These are phyloP conservation scores for Ancistrus triradiatus DNA, from an alignment of 2,113 vertebrate species.

Conservation along the genomic window DNA sequence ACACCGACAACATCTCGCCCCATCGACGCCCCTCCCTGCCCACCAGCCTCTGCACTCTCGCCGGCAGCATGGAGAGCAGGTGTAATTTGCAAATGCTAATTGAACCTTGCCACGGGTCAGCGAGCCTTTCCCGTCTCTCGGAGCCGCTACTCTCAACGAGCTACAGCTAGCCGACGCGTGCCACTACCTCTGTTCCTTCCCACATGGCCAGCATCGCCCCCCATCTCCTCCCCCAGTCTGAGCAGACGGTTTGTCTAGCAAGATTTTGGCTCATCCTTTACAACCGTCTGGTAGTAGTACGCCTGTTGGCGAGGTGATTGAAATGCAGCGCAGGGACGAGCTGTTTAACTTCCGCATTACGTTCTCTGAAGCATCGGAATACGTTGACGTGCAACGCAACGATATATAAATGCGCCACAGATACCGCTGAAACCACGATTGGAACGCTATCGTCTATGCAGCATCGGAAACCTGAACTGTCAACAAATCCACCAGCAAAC, in stretches of 20 bases:
- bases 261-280: constrained; percentile 11
- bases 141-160: constrained; percentile 7
- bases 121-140: constrained; percentile 57
- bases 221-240: background rate
- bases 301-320: background rate
- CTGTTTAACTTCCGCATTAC: no score
- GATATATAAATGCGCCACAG: no score
- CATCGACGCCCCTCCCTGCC: constrained; percentile 26
- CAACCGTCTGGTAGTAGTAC: constrained; percentile 7
- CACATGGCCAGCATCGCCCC: constrained; percentile 8
- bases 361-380: no score
- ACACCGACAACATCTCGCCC: constrained; percentile 55
- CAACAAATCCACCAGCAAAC: no score
- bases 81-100: constrained; percentile 73
- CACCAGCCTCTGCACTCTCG: constrained; percentile 27
- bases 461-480: no score
- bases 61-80: constrained; percentile 57
- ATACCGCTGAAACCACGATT: no score
- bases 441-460: no score
- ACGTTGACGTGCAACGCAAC: no score
- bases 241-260: background rate
- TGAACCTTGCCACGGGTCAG: constrained; percentile 71
- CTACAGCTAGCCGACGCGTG: background rate
- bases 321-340: no score
- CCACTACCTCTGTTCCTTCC: background rate